These are phyloP conservation scores for Microcebus jonahi DNA, from an alignment of 2,113 vertebrate species.

Conservation along the genomic window DNA sequence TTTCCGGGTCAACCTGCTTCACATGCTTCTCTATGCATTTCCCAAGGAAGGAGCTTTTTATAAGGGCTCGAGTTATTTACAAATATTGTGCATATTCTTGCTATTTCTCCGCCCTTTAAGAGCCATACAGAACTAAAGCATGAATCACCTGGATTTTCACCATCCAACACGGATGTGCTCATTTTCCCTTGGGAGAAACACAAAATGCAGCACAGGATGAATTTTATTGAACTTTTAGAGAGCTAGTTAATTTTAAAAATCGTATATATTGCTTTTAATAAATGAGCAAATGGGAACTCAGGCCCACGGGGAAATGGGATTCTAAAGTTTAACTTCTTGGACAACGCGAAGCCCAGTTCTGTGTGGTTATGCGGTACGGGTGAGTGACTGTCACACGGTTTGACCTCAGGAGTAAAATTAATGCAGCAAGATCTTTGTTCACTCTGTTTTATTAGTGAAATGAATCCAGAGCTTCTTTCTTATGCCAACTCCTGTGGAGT, in stretches of 20 bases:
- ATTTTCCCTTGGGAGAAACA: background rate
- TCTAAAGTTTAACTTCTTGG: background rate
- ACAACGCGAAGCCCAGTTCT: constrained; percentile 50
- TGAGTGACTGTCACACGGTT: background rate
- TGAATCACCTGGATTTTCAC: background rate
- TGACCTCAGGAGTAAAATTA: constrained; percentile 18
- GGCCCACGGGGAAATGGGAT: background rate
- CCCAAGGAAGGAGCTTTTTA: background rate
- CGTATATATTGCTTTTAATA: background rate
- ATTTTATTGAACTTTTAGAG: background rate
- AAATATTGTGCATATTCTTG: background rate
- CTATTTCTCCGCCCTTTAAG: background rate
- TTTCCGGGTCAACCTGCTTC: background rate
- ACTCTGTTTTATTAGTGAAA: constrained; percentile 44
- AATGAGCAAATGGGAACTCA: constrained; percentile 6
- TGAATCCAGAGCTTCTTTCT: constrained; percentile 61
- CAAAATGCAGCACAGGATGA: background rate
- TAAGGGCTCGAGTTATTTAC: background rate
- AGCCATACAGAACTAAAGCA: background rate
- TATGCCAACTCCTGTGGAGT: constrained; percentile 57
- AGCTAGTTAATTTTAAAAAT: background rate
- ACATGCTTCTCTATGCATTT: background rate
- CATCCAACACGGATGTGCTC: background rate
- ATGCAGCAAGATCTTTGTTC: constrained; percentile 30
- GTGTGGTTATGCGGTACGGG: background rate